Evolutionary conservation across 1,140 invertebrate genomes (phyloP).

Genomic region (Leguminivora glycinivorella): DNA sequence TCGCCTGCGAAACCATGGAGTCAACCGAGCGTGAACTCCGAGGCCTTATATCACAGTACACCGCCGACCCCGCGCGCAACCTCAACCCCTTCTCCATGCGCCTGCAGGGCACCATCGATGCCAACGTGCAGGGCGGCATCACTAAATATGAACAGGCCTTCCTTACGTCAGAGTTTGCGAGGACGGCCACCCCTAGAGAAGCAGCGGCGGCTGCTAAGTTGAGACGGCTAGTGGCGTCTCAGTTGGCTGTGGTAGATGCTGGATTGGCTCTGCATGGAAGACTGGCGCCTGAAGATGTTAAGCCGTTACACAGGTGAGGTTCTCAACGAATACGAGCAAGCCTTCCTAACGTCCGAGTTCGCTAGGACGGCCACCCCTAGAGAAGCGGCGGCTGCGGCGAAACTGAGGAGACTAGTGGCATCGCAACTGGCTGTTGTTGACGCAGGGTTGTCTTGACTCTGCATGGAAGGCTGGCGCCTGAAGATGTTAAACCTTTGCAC

Average conservation of each 20-base stretch:
- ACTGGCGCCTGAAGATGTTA: conserved; percentile 89
- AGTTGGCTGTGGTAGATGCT: conserved; percentile 88
- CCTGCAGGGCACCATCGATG: conserved; percentile 95
- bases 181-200: conserved; percentile 81
- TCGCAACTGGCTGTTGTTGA: conserved; percentile 91
- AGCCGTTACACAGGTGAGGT: conserved; percentile 88
- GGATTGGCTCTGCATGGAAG: conserved; percentile 90
- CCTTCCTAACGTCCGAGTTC: conserved; percentile 93
- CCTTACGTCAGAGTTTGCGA: conserved; percentile 88
- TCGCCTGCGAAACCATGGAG: conserved; percentile 96
- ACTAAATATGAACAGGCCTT: conserved; percentile 97
- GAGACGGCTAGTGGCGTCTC: conserved; percentile 87
- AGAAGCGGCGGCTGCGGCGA: conserved; percentile 87
- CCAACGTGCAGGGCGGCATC: conserved; percentile 97
- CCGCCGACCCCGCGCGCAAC: conserved; percentile 87
- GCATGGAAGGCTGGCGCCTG: conserved; percentile 90
- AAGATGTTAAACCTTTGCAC: conserved; percentile 91
- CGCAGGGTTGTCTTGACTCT: conserved; percentile 87
- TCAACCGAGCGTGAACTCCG: conserved; percentile 91
- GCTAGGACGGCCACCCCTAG: conserved; percentile 78
- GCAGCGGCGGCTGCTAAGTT: conserved; percentile 87
- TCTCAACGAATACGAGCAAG: conserved; percentile 93
- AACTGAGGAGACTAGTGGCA: conserved; percentile 86
- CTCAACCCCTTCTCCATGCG: conserved; percentile 96
- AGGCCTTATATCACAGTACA: conserved; percentile 88